A percentile compares a stretch with the other conserved stretches of the same genome.
phyloP scores from a whole-genome alignment of 2,888 invertebrate genomes.

The Scaptodrosophila latifasciaeformis region DNA sequence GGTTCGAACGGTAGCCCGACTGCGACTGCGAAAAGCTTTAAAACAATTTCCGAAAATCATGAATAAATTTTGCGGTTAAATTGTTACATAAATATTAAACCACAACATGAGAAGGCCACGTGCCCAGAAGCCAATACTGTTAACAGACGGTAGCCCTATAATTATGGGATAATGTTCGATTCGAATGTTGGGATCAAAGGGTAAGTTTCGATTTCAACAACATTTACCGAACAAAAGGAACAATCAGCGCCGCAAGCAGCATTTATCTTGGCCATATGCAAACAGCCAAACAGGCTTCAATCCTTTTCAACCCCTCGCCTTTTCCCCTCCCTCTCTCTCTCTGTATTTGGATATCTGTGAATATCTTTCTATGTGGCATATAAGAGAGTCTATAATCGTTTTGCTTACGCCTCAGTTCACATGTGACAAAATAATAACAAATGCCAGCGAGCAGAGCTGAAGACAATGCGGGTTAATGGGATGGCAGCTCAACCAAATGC shows the following conservation, averaged over 20 bases:
- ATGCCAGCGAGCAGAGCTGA: slow-evolving; percentile 15
- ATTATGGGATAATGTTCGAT: slow-evolving; percentile 73
- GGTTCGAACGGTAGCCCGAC: slow-evolving; percentile 39
- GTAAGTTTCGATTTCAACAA: slow-evolving; percentile 57
- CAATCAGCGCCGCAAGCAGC: slow-evolving; percentile 64
- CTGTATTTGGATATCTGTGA: slow-evolving; percentile 5
- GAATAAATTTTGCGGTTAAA: slow-evolving; percentile 73
- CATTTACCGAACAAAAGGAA: slow-evolving; percentile 55
- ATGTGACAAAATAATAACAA: slow-evolving; percentile 67
- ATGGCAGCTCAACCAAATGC: slow-evolving; percentile 40
- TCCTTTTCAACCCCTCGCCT: slow-evolving; percentile 7
- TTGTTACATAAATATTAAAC: slow-evolving; percentile 68
- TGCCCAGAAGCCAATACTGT: slow-evolving; percentile 39
- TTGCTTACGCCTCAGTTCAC: slow-evolving; percentile 63
- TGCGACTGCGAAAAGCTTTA: slow-evolving; percentile 44
- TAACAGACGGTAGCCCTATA: slow-evolving; percentile 65
- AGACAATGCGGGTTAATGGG: slow-evolving; percentile 62
- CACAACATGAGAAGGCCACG: slow-evolving; percentile 43
- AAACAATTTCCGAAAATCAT: slow-evolving; percentile 61
- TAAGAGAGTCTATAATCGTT: slow-evolving; percentile 49
- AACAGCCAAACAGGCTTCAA: slow-evolving; percentile 32
- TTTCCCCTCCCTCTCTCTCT: slow-evolving; percentile 4
- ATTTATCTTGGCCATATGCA: slow-evolving; percentile 39
- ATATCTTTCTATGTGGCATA: slow-evolving; percentile 17
- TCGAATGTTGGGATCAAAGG: slow-evolving; percentile 59